phyloP scores from a whole-genome alignment of 2,797 vertebrate species.

The Etheostoma nigrum region DNA sequence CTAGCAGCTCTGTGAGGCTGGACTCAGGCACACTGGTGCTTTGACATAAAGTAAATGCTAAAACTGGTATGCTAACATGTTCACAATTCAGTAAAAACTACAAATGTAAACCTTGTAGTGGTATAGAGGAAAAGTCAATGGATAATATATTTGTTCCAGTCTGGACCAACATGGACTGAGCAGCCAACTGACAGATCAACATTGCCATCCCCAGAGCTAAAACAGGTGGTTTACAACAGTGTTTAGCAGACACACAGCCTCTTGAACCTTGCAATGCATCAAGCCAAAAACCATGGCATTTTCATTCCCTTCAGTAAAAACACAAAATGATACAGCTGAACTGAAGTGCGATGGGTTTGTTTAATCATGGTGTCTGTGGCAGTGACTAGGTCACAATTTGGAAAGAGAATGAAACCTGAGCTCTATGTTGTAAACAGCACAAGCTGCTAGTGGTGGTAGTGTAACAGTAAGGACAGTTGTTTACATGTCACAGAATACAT shows the following conservation, averaged over 20 bases:
- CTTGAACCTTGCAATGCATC: background rate
- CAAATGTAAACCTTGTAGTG: background rate
- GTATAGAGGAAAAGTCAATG: background rate
- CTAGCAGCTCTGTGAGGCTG: background rate
- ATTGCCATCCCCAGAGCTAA: background rate
- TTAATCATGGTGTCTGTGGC: background rate
- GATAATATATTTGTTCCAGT: background rate
- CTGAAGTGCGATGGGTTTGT: background rate
- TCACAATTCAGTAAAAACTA: background rate
- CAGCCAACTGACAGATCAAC: background rate
- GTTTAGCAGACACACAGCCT: background rate
- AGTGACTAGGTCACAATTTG: background rate
- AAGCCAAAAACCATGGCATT: background rate
- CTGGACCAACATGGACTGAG: background rate
- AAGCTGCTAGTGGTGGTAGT: background rate
- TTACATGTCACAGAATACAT: slow-evolving; percentile 2
- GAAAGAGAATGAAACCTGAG: background rate
- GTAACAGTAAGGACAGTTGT: background rate
- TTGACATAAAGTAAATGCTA: background rate
- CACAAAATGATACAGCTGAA: background rate
- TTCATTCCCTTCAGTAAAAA: background rate
- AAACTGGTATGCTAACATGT: background rate
- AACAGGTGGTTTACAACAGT: background rate
- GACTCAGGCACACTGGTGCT: background rate
- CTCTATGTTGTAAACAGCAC: background rate